A percentile compares a stretch with the other conserved stretches of the same genome.
Evolutionary conservation across 1,140 invertebrate species (phyloP).

Genomic region (Drosophila truncata): DNA sequence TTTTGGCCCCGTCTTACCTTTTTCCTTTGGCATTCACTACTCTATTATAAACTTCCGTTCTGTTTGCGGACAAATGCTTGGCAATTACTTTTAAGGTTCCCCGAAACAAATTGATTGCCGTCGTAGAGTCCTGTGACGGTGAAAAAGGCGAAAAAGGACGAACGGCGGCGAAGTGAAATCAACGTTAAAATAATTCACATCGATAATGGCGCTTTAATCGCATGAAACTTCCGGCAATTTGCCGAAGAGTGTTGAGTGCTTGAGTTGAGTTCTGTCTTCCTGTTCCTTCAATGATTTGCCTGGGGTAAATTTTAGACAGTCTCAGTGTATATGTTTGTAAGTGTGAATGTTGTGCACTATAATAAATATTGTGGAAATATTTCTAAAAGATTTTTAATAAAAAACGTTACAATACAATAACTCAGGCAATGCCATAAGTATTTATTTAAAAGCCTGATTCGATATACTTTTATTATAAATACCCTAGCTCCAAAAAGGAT

Average conservation of each 20-base stretch:
- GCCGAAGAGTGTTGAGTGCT: conserved; percentile 72
- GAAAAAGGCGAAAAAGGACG: not conserved
- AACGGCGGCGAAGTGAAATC: conserved; percentile 36
- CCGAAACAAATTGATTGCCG: conserved; percentile 75
- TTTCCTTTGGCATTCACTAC: conserved; percentile 32
- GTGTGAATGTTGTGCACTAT: conserved; percentile 8
- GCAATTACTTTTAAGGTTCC: conserved; percentile 76
- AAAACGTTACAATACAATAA: too few species aligned
- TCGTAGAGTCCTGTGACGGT: conserved; percentile 22
- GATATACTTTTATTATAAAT: too few species aligned
- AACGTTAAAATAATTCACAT: conserved; percentile 80
- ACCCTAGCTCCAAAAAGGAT: too few species aligned
- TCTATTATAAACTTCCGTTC: conserved; percentile 49
- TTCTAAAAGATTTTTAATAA: too few species aligned
- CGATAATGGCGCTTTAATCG: conserved; percentile 82
- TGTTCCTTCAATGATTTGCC: conserved; percentile 61
- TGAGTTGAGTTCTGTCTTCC: conserved; percentile 33
- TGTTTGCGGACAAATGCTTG: conserved; percentile 69
- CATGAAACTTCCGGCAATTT: conserved; percentile 82
- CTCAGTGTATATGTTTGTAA: not conserved
- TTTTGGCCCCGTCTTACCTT: conserved; percentile 4
- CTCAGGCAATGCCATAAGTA: too few species aligned
- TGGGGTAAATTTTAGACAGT: conserved; percentile 38
- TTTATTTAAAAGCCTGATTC: too few species aligned
- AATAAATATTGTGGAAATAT: not conserved